These are phyloP conservation scores for Podarcis raffonei DNA, from an alignment of 2,113 vertebrate genomes.

Conservation along the genomic window DNA sequence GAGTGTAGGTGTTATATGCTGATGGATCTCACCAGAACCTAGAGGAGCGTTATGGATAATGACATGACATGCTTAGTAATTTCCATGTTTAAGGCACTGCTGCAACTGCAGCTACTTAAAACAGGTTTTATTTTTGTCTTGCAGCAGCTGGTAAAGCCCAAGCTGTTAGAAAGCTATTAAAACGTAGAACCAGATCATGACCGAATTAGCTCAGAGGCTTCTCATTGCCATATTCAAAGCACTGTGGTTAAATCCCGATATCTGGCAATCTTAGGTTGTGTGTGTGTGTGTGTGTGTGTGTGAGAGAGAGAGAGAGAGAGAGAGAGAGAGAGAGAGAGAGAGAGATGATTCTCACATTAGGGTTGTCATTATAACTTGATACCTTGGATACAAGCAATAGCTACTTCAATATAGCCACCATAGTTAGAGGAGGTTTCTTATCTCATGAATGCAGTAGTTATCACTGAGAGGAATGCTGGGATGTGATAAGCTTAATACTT, in stretches of 20 bases:
- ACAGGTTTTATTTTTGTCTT: neutral
- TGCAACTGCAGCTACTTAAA: no score
- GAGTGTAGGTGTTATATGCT: no score
- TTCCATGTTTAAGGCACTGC: neutral
- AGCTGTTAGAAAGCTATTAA: neutral
- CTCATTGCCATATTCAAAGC: neutral
- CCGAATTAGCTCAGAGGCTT: neutral
- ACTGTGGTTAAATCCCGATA: neutral
- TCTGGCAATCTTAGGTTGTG: neutral
- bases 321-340: no score
- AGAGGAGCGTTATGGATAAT: neutral
- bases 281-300: no score
- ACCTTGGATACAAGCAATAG: neutral
- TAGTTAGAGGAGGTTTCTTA: neutral
- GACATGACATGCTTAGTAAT: neutral
- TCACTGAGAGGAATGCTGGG: neutral
- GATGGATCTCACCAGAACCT: no score
- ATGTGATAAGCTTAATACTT: conserved; percentile 3
- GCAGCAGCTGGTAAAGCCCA: neutral
- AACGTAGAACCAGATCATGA: neutral
- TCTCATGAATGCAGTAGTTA: conserved; percentile 8
- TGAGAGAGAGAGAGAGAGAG: no score
- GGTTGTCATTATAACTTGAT: no score
- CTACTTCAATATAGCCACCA: neutral
- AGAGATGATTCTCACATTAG: neutral